These are phyloP conservation scores for Drosophila formosana DNA, from an alignment of 2,888 invertebrate genomes.

Conservation along the genomic window DNA sequence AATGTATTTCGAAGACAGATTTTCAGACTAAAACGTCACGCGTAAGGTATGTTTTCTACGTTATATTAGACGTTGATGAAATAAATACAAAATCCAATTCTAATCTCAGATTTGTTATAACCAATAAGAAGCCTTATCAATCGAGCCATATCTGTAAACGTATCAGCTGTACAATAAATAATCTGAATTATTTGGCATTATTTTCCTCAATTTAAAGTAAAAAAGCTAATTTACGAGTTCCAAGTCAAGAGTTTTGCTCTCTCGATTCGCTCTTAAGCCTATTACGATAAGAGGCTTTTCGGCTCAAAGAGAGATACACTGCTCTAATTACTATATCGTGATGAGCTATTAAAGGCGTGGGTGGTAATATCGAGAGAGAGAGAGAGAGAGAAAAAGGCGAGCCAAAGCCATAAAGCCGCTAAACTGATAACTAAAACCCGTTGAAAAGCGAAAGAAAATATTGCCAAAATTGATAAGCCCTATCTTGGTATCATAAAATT, in stretches of 20 bases:
- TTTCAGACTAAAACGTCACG: background rate
- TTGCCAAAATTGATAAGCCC: slow-evolving; percentile 81
- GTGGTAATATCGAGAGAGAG: slow-evolving; percentile 7
- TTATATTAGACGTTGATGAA: slow-evolving; percentile 9
- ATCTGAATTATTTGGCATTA: slow-evolving; percentile 44
- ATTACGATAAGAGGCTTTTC: background rate
- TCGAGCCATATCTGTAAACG: slow-evolving; percentile 32
- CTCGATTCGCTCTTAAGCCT: slow-evolving; percentile 4
- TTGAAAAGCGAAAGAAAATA: slow-evolving; percentile 68
- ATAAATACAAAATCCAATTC: slow-evolving; percentile 28
- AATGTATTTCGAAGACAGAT: background rate
- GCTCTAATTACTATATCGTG: slow-evolving; percentile 10
- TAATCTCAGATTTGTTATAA: slow-evolving; percentile 49
- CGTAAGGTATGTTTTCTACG: background rate
- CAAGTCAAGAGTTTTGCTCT: background rate
- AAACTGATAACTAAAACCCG: slow-evolving; percentile 53
- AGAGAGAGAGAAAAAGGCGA: slow-evolving; percentile 12
- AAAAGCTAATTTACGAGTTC: slow-evolving; percentile 27
- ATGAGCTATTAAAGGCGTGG: slow-evolving; percentile 23
- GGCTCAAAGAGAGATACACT: slow-evolving; percentile 9
- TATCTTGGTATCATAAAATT: slow-evolving; percentile 53
- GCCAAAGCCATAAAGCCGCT: slow-evolving; percentile 42
- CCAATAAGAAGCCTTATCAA: slow-evolving; percentile 27
- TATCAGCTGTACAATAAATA: slow-evolving; percentile 40
- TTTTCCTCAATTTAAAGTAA: slow-evolving; percentile 42